Evolutionary conservation across 2,888 invertebrate species (phyloP).

Genomic region (Hetaerina titia): DNA sequence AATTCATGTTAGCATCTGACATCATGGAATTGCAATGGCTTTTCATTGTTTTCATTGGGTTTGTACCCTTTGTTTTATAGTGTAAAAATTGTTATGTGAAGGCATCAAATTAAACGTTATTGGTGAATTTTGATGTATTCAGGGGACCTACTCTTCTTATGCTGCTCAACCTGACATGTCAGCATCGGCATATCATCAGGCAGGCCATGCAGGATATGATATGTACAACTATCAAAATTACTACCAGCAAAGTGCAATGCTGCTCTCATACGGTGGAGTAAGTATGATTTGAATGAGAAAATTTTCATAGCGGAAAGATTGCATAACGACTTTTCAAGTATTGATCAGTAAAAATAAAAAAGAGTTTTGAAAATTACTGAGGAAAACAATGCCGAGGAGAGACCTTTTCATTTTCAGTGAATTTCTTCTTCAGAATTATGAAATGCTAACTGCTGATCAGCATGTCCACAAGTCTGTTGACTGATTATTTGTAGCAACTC

Average conservation of each 20-base stretch:
- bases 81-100: slow-evolving; percentile 20
- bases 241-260: slow-evolving; percentile 58
- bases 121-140: slow-evolving; percentile 44
- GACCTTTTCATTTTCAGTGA: slow-evolving; percentile 67
- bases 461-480: slow-evolving; percentile 64
- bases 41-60: slow-evolving; percentile 62
- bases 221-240: slow-evolving; percentile 64
- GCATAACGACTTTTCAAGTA: slow-evolving; percentile 38
- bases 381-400: slow-evolving; percentile 62
- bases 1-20: slow-evolving; percentile 53
- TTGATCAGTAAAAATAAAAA: slow-evolving; percentile 35
- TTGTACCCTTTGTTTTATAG: slow-evolving; percentile 58
- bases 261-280: slow-evolving; percentile 51
- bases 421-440: slow-evolving; percentile 49
- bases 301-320: slow-evolving; percentile 29
- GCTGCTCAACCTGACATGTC: slow-evolving; percentile 62
- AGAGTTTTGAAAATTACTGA: slow-evolving; percentile 51
- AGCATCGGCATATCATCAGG: slow-evolving; percentile 48
- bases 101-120: slow-evolving; percentile 23
- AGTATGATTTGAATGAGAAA: slow-evolving; percentile 53
- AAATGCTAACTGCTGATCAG: slow-evolving; percentile 64
- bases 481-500: slow-evolving; percentile 67
- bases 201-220: slow-evolving; percentile 51
- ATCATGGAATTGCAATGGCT: slow-evolving; percentile 65
- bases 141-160: slow-evolving; percentile 54